Base-by-base conservation (phyloP, 2,113 vertebrate species). In the Dicerorhinus sumatrensis region DNA sequence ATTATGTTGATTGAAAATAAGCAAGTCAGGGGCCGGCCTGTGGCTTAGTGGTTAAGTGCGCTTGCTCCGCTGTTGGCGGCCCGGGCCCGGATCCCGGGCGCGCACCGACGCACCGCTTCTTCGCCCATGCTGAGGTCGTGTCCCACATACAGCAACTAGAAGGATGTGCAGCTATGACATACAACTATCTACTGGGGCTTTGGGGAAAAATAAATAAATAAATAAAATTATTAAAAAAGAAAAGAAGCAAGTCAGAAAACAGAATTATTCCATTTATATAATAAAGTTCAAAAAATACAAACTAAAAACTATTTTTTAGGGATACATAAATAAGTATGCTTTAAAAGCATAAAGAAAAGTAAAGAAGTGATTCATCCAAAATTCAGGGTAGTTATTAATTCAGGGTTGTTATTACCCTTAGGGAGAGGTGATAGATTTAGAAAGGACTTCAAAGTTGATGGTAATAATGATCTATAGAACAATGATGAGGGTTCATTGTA, bases 191-290 rank as follows among this genome's bases (percentile, higher is more conserved):
- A 42, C 42, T 42, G 42, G 42, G 42, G 42, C 42, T 42, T 42
- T 42, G 42, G 42, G 42, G 42, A 42, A 42, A 42, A 42, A 42
- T 5, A 42, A 42, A 42, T 42, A 42, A 42, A 42, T 42, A 42
- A 42, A 42, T 42, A 42, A 42, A 42, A 42, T 42, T 42, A 42
- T 42, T 42, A 42, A 42, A 42, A 42, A 42, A 42, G n/a, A 51
- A 79, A 83, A 58, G 58, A 69, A 87, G 23, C n/a, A 65, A 81
- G 58, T 94, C 16, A 75, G 88, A 82, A 94, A 91, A 80, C 33
- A 84, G 39, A 72, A 31, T 76, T 79, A 56, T 25, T 79, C 54
- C 36, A 60, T 63, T 80, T 92, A 54, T 92, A 72, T 80, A 86
- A 72, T 80, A 86, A 70, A 73, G 80, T 73, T 80, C 11, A 39